Percentiles rank a stretch among this genome's conserved stretches.
Conservation (phyloP, 2,797 vertebrate species). For the Oophaga sylvatica region DNA sequence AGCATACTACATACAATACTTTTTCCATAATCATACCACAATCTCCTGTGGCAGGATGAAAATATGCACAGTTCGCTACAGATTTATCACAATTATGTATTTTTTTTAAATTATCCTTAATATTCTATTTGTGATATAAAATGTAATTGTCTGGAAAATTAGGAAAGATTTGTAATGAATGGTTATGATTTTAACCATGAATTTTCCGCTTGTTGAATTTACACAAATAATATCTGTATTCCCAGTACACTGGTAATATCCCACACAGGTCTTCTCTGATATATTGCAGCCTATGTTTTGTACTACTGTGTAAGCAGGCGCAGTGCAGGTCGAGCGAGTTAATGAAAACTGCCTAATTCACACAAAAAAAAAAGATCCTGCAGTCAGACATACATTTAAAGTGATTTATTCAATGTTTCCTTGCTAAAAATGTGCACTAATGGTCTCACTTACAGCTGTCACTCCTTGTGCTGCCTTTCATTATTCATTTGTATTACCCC, state of each 20-base stretch:
- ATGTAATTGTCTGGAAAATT: too few species aligned
- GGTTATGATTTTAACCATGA: background rate
- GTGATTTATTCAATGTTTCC: constrained; percentile 44
- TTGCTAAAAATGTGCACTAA: constrained; percentile 35
- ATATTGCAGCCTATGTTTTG: background rate
- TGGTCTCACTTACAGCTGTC: constrained; percentile 41
- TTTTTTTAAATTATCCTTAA: too few species aligned
- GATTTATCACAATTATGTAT: too few species aligned
- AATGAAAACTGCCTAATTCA: background rate
- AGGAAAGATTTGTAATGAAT: too few species aligned
- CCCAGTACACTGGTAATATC: background rate
- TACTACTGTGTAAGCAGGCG: background rate
- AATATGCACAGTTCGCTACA: too few species aligned
- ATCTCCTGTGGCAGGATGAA: too few species aligned
- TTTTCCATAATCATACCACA: too few species aligned
- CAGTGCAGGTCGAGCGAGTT: background rate
- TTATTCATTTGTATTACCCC: constrained; percentile 43
- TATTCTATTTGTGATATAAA: too few species aligned
- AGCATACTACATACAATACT: too few species aligned
- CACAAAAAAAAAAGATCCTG: background rate
- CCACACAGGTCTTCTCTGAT: background rate
- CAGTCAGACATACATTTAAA: constrained; percentile 9
- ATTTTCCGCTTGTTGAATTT: background rate
- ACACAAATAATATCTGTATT: background rate
- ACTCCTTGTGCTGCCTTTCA: constrained; percentile 12